Conservation (phyloP, 2,888 invertebrate species). For the Tuberolachnus salignus region DNA sequence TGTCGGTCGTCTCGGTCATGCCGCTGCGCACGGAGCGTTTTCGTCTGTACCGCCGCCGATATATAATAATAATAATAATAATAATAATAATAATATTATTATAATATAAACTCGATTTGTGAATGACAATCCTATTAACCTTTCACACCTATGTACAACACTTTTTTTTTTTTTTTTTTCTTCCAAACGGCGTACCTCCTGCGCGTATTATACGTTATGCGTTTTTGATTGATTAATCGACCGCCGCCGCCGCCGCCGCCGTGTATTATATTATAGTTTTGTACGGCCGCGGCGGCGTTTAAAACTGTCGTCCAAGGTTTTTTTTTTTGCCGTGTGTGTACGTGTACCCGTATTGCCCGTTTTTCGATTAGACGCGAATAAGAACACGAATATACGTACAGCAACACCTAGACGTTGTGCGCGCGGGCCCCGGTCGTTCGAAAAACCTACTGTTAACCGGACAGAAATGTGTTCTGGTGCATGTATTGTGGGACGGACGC, state of each 20-base stretch:
- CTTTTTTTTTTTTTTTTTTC: conserved; percentile 27
- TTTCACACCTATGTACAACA: conserved; percentile 48
- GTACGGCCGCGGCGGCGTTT: neutral
- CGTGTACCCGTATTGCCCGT: too few species aligned
- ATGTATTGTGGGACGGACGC: too few species aligned
- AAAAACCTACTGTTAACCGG: too few species aligned
- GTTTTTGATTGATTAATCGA: conserved; percentile 52
- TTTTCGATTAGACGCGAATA: too few species aligned
- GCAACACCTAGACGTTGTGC: too few species aligned
- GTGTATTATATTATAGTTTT: neutral
- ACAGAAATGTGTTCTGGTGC: too few species aligned
- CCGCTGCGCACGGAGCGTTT: neutral
- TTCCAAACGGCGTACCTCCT: conserved; percentile 23
- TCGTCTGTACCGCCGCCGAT: neutral
- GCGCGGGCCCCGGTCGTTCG: too few species aligned
- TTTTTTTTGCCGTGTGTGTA: neutral
- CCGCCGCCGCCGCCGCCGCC: conserved; percentile 14
- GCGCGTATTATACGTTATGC: neutral
- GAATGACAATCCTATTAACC: conserved; percentile 56
- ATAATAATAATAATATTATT: conserved; percentile 23
- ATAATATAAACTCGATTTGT: conserved; percentile 3
- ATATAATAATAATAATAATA: too few species aligned
- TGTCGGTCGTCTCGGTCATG: neutral
- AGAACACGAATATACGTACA: too few species aligned
- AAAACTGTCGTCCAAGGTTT: neutral